A percentile compares a stretch with the other conserved stretches of the same genome.
These are phyloP conservation scores for Spermophilus dauricus DNA, from an alignment of 2,113 vertebrate genomes.

Conservation along the genomic window DNA sequence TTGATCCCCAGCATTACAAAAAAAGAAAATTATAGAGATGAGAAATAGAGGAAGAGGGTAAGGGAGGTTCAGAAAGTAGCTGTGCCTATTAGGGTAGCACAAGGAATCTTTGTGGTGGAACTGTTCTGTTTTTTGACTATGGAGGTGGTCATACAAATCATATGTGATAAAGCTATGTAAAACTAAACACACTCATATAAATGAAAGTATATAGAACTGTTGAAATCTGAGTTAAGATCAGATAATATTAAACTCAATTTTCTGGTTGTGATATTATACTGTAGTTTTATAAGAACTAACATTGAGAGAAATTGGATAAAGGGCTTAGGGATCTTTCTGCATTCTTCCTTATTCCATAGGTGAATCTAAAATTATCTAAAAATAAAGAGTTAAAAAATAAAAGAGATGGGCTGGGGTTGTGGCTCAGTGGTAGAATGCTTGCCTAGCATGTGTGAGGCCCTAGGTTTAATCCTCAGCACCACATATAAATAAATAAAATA, in stretches of 20 bases:
- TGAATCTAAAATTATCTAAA: not conserved
- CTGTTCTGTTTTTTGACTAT: not conserved
- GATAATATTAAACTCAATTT: not conserved
- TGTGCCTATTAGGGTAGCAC: too few relatives aligned
- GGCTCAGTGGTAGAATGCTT: too few relatives aligned
- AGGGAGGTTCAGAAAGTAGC: not conserved
- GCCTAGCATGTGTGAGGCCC: too few relatives aligned
- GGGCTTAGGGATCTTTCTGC: not conserved
- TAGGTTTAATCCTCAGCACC: too few relatives aligned
- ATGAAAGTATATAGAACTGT: not conserved
- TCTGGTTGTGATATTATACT: not conserved
- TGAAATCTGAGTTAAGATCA: not conserved
- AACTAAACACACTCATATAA: not conserved
- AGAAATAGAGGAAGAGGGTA: not conserved
- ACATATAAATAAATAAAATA: too few relatives aligned
- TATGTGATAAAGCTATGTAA: not conserved
- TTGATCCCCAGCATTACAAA: not conserved
- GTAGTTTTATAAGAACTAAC: not conserved
- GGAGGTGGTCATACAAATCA: not conserved
- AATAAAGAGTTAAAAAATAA: conserved; percentile 25
- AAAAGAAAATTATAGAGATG: not conserved
- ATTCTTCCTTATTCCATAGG: not conserved
- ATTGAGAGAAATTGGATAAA: not conserved
- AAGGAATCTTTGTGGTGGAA: not conserved
- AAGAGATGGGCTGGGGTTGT: not conserved